Evolutionary conservation across 2,113 vertebrate genomes (phyloP), one percentile per base, ranked within the genome.

Genomic region (Mesoclemmys tuberculata): DNA sequence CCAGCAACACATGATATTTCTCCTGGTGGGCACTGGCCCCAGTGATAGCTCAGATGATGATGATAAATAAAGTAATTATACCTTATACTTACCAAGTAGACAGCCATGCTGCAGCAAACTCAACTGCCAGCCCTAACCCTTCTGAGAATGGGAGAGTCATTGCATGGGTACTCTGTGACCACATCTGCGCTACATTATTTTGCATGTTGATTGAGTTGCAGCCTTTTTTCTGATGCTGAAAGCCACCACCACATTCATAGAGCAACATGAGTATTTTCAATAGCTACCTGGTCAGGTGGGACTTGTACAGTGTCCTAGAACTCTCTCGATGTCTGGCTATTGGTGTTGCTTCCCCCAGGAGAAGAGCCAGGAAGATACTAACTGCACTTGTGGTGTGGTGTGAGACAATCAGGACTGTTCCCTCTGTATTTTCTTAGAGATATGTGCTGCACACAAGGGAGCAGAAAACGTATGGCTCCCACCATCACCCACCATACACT

Each of bases 11-110:
- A 48, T 58, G 85, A 55, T n/a, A 27, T 93, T 91, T 94, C 92
- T 35, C 10, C 4, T 16, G 58, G 0, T 49, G 61, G 75, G 0
- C 26, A 26, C 21, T 82, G 10, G 75, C 29, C 93, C 64, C 84
- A 27, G 22, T 91, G 24, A 6, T 93, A 93, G 44, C 13, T 3
- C 4, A 89, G 22, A 83, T 8, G 79, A 84, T n/a, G 12, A 71
- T 78, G 89, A 90, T 75, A 89, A 91, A 94, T 89, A 90, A 75
- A 11, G 5, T 78, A 58, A 74, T 95, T 91, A 7, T 54, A 35
- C 64, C 31, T 94, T 82, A 92, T 89, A 91, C 16, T 84, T 86
- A 74, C 5, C 10, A 49, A 2, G 21, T 51, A 26, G 27, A 80
- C 24, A 92, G 8, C 2, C 7, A 21, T 84, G 8, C 26, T 89